Base-by-base conservation (phyloP, 2,113 vertebrate genomes). In the Craseonycteris thonglongyai region DNA sequence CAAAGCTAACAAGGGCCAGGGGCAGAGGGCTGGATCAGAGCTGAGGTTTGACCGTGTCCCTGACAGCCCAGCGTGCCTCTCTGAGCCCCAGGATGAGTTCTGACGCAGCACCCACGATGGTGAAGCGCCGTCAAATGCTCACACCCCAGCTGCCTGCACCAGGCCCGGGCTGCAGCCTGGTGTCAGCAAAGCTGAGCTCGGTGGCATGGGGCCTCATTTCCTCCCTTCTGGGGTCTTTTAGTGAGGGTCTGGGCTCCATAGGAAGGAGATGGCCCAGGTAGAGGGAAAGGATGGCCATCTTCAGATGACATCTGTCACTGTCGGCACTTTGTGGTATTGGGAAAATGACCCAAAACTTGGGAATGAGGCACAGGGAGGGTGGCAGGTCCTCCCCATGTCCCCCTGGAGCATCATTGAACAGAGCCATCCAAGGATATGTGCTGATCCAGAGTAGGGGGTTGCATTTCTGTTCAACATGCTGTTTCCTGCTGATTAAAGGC, bases 91-190 rank as follows among this genome's bases (percentile, higher is more conserved):
- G 18, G 28, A 5, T 15, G n/a, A 7, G 54, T 42, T 93, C 58
- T 72, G 7, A 16, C 0, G 8, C 15, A 19, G 82, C 72, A 11
- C 22, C 3, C 21, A 0, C 6, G 0, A 1, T 1, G 24, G 76
- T 0, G 54, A 21, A 61, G 58, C 58, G n/a, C n/a, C n/a, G n/a
- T n/a, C n/a, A n/a, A n/a, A n/a, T n/a, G n/a, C n/a, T n/a, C n/a
- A n/a, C n/a, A n/a, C n/a, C n/a, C n/a, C n/a, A n/a, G n/a, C n/a
- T n/a, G n/a, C n/a, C n/a, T n/a, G n/a, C n/a, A n/a, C n/a, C n/a
- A n/a, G n/a, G n/a, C n/a, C n/a, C n/a, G n/a, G n/a, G n/a, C n/a
- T n/a, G n/a, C n/a, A n/a, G n/a, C n/a, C n/a, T n/a, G n/a, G n/a
- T 51, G 38, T 71, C 66, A 76, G 22, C 47, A 22, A 24, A 63